Conservation (phyloP, 2,888 invertebrate species). For the Acleris laterana region DNA sequence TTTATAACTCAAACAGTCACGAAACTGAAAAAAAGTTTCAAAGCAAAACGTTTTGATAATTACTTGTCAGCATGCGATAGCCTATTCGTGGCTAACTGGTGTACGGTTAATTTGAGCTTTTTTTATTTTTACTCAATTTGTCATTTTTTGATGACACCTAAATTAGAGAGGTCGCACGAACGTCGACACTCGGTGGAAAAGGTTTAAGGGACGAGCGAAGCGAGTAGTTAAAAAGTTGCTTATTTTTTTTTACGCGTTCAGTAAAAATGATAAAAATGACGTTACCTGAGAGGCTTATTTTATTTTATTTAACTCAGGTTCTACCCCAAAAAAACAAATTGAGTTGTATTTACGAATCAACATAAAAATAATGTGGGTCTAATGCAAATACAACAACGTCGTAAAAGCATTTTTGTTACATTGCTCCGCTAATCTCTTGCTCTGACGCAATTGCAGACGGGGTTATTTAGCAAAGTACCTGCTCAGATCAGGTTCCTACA, state of each 20-base stretch:
- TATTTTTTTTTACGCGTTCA: too few species aligned
- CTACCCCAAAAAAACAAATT: constrained; percentile 18
- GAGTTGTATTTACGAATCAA: constrained; percentile 23
- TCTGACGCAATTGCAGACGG: constrained; percentile 24
- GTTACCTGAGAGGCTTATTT: not conserved
- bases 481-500: constrained; percentile 24
- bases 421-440: constrained; percentile 24
- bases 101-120: constrained; percentile 69
- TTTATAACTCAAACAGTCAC: constrained; percentile 80
- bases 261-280: too few species aligned
- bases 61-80: constrained; percentile 83
- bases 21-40: constrained; percentile 76
- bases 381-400: constrained; percentile 29
- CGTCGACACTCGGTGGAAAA: constrained; percentile 27
- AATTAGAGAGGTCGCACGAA: constrained; percentile 76
- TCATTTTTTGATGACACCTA: constrained; percentile 80
- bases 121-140: constrained; percentile 71
- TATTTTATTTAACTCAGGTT: not conserved
- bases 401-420: constrained; percentile 30
- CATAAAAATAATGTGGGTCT: constrained; percentile 20
- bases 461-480: constrained; percentile 26
- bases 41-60: constrained; percentile 78
- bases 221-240: not conserved
- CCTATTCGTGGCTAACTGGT: constrained; percentile 70
- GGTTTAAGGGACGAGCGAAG: constrained; percentile 2